Conservation (phyloP, 1,140 invertebrate species). For the Mylabris phalerata region DNA sequence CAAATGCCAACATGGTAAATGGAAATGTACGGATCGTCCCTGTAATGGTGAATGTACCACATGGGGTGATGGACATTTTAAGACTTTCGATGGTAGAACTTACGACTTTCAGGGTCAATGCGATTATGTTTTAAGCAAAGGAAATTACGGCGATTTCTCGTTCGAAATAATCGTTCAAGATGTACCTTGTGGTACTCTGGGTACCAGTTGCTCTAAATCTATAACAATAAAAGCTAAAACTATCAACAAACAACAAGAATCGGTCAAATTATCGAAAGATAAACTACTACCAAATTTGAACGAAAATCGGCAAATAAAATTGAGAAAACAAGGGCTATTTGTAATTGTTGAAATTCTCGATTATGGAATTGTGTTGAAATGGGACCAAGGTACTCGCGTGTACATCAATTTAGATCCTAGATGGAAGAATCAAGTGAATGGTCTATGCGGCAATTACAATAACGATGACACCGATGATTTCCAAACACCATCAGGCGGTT, state of each 20-base stretch:
- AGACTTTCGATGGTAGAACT: constrained; percentile 74
- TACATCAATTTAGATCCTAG: constrained; percentile 68
- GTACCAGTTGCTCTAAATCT: constrained; percentile 81
- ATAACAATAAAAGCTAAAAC: constrained; percentile 54
- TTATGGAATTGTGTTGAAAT: constrained; percentile 71
- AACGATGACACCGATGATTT: constrained; percentile 76
- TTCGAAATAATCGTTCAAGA: constrained; percentile 71
- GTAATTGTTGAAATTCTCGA: constrained; percentile 72
- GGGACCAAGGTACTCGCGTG: constrained; percentile 78
- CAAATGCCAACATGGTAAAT: constrained; percentile 59
- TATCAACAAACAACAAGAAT: constrained; percentile 34
- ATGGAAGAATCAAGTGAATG: constrained; percentile 70
- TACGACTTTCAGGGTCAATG: constrained; percentile 86
- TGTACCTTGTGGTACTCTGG: constrained; percentile 76
- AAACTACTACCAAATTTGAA: constrained; percentile 41
- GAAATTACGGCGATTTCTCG: constrained; percentile 44
- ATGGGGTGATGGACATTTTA: constrained; percentile 84
- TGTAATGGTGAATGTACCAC: constrained; percentile 67
- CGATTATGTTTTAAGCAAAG: constrained; percentile 76
- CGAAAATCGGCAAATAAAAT: constrained; percentile 46
- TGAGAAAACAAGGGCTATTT: constrained; percentile 62
- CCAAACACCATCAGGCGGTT: constrained; percentile 69
- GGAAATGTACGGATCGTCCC: constrained; percentile 57
- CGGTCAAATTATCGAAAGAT: constrained; percentile 52
- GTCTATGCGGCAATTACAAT: constrained; percentile 89